Evolutionary conservation across 1,140 invertebrate genomes (phyloP).

Genomic region (Microplitis mediator): DNA sequence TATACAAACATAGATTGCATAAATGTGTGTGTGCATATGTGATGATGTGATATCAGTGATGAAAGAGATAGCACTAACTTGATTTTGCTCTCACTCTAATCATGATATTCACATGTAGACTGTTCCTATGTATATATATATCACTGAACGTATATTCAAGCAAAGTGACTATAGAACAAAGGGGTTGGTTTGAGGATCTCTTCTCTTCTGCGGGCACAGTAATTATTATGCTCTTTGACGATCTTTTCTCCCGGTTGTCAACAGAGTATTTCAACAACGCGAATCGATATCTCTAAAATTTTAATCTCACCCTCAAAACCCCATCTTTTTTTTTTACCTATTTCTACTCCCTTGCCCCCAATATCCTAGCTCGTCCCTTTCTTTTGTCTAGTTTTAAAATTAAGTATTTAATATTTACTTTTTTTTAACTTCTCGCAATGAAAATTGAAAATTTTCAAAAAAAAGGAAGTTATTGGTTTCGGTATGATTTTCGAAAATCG

Average conservation of each 20-base stretch:
- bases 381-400: no score
- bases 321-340: background rate
- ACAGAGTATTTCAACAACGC: background rate
- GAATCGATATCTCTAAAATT: slow-evolving; percentile 32
- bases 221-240: slow-evolving; percentile 58
- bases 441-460: no score
- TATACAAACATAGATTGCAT: no score
- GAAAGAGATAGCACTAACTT: slow-evolving; percentile 7
- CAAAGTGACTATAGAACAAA: slow-evolving; percentile 62
- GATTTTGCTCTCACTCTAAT: background rate
- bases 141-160: slow-evolving; percentile 19
- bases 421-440: no score
- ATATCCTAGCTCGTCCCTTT: no score
- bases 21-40: no score
- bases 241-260: slow-evolving; percentile 23
- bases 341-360: no score
- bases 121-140: no score
- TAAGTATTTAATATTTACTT: no score
- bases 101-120: background rate
- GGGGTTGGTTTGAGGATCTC: slow-evolving; percentile 46
- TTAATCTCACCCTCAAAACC: slow-evolving; percentile 6
- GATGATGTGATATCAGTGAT: background rate
- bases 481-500: no score
- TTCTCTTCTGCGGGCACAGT: slow-evolving; percentile 59
- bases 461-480: no score